Evolutionary conservation across 2,797 vertebrate species (phyloP), one percentile per base, ranked within the genome.

Genomic region (Danio albolineatus): DNA sequence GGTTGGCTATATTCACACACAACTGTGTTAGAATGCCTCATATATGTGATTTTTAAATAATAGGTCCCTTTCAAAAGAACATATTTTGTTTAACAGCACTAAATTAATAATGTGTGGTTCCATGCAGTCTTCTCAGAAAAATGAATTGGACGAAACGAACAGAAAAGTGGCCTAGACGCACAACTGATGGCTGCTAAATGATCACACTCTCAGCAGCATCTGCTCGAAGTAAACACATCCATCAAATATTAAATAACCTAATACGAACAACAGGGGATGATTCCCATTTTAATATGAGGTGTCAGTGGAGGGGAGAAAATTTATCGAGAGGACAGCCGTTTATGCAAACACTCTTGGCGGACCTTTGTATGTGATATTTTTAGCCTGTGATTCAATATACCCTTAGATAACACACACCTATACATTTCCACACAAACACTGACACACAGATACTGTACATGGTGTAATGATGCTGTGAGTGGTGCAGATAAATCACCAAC

Each of bases 381-480:
- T 75, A 83, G 76, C 76, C 73, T 70, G 84, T 75, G 82, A 85
- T 76, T 78, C 66, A 84, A 76, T 84, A 77, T 60, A 71, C 65
- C 77, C 76, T 66, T 62, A 84, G 67, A 78, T 61, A 70, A 48
- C 46, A 79, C 36, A 73, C 78, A 70, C 74, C 67, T 73, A 76
- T 38, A 79, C 61, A 78, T 71, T 72, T 57, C 71, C 69, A 73
- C 48, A 78, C 72, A 73, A 64, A 65, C 65, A 67, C 49, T 70
- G 19, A 61, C 8, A 76, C 13, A 57, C 3, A 71, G 83, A 85
- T 85, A 87, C 54, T 89, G 86, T 85, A 88, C 71, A 88, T 61
- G 87, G 89, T 88, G 86, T 92, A 92, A 94, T 93, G 91, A 90
- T 87, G 88, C 88, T 88, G 89, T 90, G 89, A 93, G 89, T 85